Percentiles rank a stretch among this genome's conserved stretches.
Evolutionary conservation across 1,140 invertebrate genomes (phyloP).

Genomic region (Macrocentrus cingulum): DNA sequence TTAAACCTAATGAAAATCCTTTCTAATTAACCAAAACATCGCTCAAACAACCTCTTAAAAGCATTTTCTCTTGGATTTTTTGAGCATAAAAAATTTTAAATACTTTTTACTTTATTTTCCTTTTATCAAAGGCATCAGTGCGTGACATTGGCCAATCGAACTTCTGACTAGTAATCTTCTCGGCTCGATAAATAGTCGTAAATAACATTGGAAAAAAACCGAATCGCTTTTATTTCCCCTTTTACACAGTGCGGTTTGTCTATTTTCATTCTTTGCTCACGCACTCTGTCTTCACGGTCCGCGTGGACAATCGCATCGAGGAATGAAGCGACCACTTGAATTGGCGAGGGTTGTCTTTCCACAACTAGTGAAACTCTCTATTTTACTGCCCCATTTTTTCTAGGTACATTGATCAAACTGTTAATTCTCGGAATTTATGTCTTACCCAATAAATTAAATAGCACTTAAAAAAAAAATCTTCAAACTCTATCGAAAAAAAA

Average conservation of each 20-base stretch:
- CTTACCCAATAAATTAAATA: too few species aligned
- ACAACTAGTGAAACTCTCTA: slow-evolving; percentile 12
- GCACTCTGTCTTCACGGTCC: slow-evolving; percentile 1
- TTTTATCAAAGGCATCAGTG: too few species aligned
- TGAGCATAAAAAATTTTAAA: too few species aligned
- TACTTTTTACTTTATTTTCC: too few species aligned
- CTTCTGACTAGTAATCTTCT: slow-evolving; percentile 47
- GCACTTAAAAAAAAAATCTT: too few species aligned
- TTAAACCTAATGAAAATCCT: not conserved
- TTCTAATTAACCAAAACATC: too few species aligned
- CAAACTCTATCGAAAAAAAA: too few species aligned
- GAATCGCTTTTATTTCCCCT: slow-evolving; percentile 33
- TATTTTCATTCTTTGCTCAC: not conserved
- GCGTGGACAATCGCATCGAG: slow-evolving; percentile 2
- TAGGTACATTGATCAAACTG: not conserved
- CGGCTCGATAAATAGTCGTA: slow-evolving; percentile 56
- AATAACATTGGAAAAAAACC: slow-evolving; percentile 53
- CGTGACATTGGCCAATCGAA: too few species aligned
- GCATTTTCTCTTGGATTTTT: too few species aligned
- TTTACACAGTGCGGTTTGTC: slow-evolving; percentile 12
- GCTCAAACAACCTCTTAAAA: not conserved
- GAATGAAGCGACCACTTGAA: slow-evolving; percentile 6
- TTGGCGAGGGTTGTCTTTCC: slow-evolving; percentile 29
- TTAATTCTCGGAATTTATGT: too few species aligned
- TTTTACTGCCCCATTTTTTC: not conserved